These are phyloP conservation scores for Apodemus sylvaticus DNA, from an alignment of 2,113 vertebrate species.

Conservation along the genomic window DNA sequence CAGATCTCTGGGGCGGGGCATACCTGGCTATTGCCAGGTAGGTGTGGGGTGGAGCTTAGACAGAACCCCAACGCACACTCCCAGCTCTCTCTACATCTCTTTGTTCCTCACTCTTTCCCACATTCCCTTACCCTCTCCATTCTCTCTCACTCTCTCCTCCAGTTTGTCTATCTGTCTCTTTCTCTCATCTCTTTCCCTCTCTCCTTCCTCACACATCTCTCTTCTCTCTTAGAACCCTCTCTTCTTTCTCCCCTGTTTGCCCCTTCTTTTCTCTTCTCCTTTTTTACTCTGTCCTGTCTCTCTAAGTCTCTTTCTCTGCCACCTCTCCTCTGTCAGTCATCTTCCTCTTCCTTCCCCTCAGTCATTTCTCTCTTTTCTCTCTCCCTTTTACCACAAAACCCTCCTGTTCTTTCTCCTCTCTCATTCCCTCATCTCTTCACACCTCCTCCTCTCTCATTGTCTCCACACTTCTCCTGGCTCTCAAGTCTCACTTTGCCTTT, in stretches of 20 bases:
- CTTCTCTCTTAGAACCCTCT: not conserved
- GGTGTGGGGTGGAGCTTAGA: too few relatives aligned
- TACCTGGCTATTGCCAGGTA: too few relatives aligned
- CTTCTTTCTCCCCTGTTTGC: not conserved
- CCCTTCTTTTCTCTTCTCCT: not conserved
- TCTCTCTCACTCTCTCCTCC: not conserved
- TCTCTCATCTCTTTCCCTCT: not conserved
- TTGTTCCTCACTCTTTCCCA: not conserved
- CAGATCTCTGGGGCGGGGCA: too few relatives aligned
- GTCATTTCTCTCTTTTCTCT: not conserved
- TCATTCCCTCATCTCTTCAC: not conserved
- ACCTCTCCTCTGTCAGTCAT: not conserved
- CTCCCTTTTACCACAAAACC: not conserved
- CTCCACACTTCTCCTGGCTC: not conserved
- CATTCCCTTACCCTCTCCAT: not conserved
- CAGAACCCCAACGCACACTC: too few relatives aligned
- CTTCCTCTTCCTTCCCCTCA: not conserved
- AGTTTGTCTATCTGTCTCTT: not conserved
- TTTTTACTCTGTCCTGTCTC: not conserved
- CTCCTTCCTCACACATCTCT: not conserved
- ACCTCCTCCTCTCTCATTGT: not conserved
- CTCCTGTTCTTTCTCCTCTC: not conserved
- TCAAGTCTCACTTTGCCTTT: not conserved
- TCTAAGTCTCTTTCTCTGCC: not conserved
- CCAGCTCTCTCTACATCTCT: not conserved